These are phyloP conservation scores for Lytechinus pictus DNA, from an alignment of 35 echinoderm and acorn worm species.

Conservation along the genomic window DNA sequence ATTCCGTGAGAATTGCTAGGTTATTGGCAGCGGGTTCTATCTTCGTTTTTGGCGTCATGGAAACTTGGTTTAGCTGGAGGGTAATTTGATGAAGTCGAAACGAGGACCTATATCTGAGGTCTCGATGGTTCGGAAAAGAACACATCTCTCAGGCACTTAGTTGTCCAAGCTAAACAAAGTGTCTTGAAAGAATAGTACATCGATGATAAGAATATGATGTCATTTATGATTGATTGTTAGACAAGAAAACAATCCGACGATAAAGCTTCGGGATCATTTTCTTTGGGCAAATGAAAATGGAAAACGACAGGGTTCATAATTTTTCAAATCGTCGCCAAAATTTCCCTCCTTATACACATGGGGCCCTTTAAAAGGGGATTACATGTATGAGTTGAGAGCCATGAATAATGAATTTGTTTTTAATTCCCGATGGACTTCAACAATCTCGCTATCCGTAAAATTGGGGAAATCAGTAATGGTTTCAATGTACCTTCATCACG, in stretches of 20 bases:
- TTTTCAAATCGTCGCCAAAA: neutral
- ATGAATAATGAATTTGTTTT: too few relatives aligned
- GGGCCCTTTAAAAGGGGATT: neutral
- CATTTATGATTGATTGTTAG: neutral
- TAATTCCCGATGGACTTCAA: too few relatives aligned
- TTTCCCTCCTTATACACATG: neutral
- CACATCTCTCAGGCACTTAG: neutral
- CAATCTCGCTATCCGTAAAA: too few relatives aligned
- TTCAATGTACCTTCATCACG: too few relatives aligned
- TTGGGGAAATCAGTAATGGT: too few relatives aligned
- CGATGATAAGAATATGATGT: neutral
- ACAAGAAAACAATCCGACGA: neutral
- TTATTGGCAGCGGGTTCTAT: neutral
- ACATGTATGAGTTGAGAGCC: too few relatives aligned
- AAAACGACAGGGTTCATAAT: neutral
- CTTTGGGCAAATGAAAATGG: neutral
- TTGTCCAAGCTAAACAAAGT: neutral
- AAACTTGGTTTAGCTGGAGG: neutral
- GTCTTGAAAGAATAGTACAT: neutral
- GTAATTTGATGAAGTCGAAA: constrained; percentile 13
- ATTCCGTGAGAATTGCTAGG: neutral
- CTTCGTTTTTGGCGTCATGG: neutral
- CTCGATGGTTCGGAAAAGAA: neutral
- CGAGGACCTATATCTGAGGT: neutral
- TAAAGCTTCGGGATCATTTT: neutral